These are phyloP conservation scores for Serranochromis macrocephalus DNA, from an alignment of 2,113 vertebrate species.

Conservation along the genomic window DNA sequence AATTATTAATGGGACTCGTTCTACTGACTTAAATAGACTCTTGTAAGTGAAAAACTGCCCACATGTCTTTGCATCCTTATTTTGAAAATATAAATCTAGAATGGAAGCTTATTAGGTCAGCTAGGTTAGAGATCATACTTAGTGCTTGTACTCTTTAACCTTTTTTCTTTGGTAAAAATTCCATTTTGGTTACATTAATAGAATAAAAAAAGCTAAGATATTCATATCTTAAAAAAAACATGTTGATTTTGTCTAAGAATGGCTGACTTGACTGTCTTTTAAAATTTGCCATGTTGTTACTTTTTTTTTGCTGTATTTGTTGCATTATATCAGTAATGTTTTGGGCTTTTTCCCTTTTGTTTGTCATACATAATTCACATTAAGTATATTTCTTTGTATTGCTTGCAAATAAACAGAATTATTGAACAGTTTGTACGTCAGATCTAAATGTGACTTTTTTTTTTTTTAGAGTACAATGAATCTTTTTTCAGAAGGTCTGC, in stretches of 20 bases:
- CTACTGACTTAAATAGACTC: not conserved
- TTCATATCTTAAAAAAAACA: not conserved
- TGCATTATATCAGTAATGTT: not conserved
- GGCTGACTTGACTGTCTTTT: not conserved
- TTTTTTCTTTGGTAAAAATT: not conserved
- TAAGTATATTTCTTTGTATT: not conserved
- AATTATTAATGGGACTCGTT: not conserved
- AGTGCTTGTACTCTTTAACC: not conserved
- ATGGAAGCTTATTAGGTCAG: not conserved
- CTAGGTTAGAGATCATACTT: not conserved
- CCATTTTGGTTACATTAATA: not conserved
- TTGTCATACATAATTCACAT: not conserved
- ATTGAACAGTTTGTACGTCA: not conserved
- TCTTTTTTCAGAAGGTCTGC: not conserved
- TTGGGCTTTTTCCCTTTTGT: not conserved
- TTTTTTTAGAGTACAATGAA: not conserved
- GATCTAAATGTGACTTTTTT: not conserved
- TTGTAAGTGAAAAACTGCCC: not conserved
- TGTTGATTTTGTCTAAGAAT: not conserved
- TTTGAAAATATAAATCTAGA: not conserved
- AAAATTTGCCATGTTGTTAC: not conserved
- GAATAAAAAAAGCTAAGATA: not conserved
- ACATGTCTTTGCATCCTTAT: not conserved
- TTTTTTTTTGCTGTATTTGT: not conserved
- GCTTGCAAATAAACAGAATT: conserved; percentile 21